A percentile compares a stretch with the other conserved stretches of the same genome.
These are phyloP conservation scores for Elephantulus edwardii DNA, from an alignment of 2,113 vertebrate genomes.

Conservation along the genomic window DNA sequence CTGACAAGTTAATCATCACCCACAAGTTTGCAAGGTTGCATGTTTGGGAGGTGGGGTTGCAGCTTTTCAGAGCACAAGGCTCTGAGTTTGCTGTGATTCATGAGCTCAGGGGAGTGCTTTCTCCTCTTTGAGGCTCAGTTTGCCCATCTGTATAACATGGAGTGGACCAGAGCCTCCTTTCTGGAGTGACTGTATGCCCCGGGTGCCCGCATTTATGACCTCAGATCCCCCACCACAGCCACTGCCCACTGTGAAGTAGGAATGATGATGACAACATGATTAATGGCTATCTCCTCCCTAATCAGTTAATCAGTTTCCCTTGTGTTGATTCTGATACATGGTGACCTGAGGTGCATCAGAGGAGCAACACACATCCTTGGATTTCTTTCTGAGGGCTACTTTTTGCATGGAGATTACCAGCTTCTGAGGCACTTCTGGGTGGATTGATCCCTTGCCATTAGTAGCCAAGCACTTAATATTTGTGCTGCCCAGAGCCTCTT, in stretches of 20 bases:
- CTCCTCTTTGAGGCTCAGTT: not conserved
- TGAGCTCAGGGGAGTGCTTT: not conserved
- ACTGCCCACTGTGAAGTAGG: not conserved
- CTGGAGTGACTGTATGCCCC: not conserved
- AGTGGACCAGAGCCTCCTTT: not conserved
- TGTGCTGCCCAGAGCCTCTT: not conserved
- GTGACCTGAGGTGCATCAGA: not conserved
- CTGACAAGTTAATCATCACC: not conserved
- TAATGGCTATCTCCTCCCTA: conserved; percentile 31
- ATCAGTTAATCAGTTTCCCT: not conserved
- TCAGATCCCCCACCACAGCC: not conserved
- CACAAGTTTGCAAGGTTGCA: not conserved
- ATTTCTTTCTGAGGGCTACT: not conserved
- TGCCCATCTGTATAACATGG: not conserved
- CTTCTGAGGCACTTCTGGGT: not conserved
- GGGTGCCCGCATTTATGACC: not conserved
- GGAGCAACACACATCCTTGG: not conserved
- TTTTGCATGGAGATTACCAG: not conserved
- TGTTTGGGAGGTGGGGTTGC: not conserved
- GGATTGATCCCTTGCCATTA: not conserved
- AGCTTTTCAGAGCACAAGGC: not conserved
- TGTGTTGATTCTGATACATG: not conserved
- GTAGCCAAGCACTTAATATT: not conserved
- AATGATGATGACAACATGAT: too few species aligned
- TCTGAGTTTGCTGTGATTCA: too few species aligned